Evolutionary conservation across 2,113 vertebrate species (phyloP), one percentile per base, ranked within the genome.

Genomic region (Apus apus): DNA sequence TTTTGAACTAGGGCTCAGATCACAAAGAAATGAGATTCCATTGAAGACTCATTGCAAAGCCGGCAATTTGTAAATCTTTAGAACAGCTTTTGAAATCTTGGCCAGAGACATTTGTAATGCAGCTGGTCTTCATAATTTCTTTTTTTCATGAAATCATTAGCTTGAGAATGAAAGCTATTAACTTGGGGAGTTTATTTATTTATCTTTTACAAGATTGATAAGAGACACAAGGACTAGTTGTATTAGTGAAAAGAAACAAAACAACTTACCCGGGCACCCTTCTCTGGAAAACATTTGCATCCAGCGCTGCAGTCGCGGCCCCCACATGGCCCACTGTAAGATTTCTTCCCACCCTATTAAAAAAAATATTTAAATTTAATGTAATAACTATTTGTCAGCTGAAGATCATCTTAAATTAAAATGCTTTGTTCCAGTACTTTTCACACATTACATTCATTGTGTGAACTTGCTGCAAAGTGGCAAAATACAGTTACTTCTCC

Each of bases 271-370:
- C 98, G 98, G 1, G 97, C 78, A 57, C 99, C 99, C 97, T 99
- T 99, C 97, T 99, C 99, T 12, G 98, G 98, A 96, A 98, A 97
- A 89, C 99, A 99, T 88, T 92, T 97, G 90, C 98, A 99, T 90
- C 97, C 97, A 58, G 82, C 40, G 9, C 98, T 98, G 96, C 99
- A 99, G 85, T 99, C 98, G 9, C 96, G 98, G 22, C 98, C 98
- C 2, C 82, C 97, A 60, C 99, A 99, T 1, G 98, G 97, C 85
- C 98, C 98, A 62, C 95, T 96, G 86, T 98, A 98, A 62, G 85
- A 95, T 48, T 98, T 98, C 95, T 98, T 98, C 36, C 92, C 88
- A 58, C 98, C 99, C 99, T 99, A 90, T 78, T 30, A 27, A 72
- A 29, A 77, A 45, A 82, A 67, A 67, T 46, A 32, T 53, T 20